Evolutionary conservation across 1,140 invertebrate species (phyloP).

Genomic region (Zaprionus tsacasi): DNA sequence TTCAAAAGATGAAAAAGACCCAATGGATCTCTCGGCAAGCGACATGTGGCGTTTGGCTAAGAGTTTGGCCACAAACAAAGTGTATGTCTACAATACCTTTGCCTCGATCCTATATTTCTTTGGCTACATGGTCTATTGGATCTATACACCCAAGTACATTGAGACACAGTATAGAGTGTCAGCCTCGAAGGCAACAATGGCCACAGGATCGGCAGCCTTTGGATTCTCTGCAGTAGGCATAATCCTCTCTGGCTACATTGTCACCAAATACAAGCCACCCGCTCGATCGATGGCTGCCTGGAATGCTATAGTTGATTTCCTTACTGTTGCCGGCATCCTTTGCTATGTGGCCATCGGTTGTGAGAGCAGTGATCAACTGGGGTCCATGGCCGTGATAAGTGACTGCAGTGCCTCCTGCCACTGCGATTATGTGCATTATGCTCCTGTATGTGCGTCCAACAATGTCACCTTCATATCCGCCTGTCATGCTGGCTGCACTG

Average conservation of each 20-base stretch:
- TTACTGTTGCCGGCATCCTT: constrained; percentile 87
- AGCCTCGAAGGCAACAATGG: constrained; percentile 87
- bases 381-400: constrained; percentile 35
- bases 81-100: constrained; percentile 88
- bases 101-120: constrained; percentile 89
- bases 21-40: constrained; percentile 40
- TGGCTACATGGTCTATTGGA: constrained; percentile 90
- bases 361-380: constrained; percentile 81
- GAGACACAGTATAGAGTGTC: constrained; percentile 90
- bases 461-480: constrained; percentile 88
- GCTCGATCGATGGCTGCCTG: constrained; percentile 88
- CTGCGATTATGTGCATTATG: constrained; percentile 88
- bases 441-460: constrained; percentile 87
- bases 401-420: constrained; percentile 87
- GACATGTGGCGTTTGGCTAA: constrained; percentile 57
- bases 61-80: constrained; percentile 86
- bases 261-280: constrained; percentile 89
- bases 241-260: constrained; percentile 87
- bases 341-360: constrained; percentile 89
- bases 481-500: constrained; percentile 88
- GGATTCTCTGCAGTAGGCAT: constrained; percentile 89
- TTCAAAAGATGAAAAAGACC: background rate
- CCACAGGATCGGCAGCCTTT: constrained; percentile 89
- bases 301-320: constrained; percentile 89
- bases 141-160: constrained; percentile 91